Percentiles rank a stretch among this genome's conserved stretches.
Evolutionary conservation across 37 sponge, comb jelly and placozoan species (phyloP).

Genomic region (Hormiphora californensis): DNA sequence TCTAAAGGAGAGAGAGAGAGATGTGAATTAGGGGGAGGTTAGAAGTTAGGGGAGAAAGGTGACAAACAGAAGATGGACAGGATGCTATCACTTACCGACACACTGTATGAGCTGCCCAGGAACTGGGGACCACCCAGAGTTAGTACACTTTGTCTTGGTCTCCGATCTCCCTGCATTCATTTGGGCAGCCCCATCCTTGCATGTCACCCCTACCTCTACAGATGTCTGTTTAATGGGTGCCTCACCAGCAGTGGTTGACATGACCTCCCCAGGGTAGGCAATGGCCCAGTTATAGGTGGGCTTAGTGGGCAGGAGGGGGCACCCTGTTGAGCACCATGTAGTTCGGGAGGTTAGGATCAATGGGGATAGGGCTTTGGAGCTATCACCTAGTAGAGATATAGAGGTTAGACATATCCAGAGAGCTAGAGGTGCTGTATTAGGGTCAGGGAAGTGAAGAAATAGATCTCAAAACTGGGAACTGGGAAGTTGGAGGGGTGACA

Average conservation of each 20-base stretch:
- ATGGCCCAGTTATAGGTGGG: neutral
- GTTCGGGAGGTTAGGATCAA: neutral
- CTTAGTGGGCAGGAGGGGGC: neutral
- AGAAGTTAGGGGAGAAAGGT: too few species aligned
- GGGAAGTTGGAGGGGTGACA: too few species aligned
- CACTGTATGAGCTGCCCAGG: neutral
- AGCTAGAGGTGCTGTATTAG: too few species aligned
- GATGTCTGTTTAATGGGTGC: neutral
- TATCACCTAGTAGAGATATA: too few species aligned
- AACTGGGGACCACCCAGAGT: neutral
- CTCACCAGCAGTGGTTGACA: neutral
- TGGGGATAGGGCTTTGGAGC: neutral
- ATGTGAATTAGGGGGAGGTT: too few species aligned
- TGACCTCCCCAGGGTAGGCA: neutral
- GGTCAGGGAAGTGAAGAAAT: too few species aligned
- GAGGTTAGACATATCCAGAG: too few species aligned
- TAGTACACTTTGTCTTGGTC: neutral
- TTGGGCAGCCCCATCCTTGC: neutral
- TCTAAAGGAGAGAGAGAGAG: too few species aligned
- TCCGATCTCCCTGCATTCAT: neutral
- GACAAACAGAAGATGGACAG: too few species aligned
- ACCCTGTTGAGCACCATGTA: neutral
- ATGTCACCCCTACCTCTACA: neutral
- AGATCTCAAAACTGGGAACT: too few species aligned
- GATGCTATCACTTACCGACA: neutral